Evolutionary conservation across 2,113 vertebrate species (phyloP).

Genomic region (Xiphophorus hellerii): DNA sequence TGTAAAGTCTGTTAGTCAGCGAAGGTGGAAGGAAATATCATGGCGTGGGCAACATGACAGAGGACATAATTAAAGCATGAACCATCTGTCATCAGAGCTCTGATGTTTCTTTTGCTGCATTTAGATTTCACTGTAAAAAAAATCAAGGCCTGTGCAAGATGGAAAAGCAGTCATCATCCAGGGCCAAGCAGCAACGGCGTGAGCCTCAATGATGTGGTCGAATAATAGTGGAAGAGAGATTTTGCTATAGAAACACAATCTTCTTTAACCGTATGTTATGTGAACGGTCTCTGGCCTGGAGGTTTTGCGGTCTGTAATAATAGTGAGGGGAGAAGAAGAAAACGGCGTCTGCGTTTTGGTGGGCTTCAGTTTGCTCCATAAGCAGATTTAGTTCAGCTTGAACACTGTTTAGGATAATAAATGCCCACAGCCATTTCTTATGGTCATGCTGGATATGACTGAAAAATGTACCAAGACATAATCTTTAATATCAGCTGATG

Average conservation of each 20-base stretch:
- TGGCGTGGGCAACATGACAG: constrained; percentile 77
- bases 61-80: constrained; percentile 54
- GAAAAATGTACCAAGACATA: no score
- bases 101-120: constrained; percentile 30
- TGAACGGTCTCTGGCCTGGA: constrained; percentile 31
- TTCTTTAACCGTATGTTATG: constrained; percentile 55
- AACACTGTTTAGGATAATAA: constrained; percentile 18
- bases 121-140: constrained; percentile 40
- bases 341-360: constrained; percentile 4
- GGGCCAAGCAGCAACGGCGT: constrained; percentile 50
- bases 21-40: constrained; percentile 74
- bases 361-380: constrained; percentile 38
- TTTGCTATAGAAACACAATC: constrained; percentile 46
- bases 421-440: not conserved
- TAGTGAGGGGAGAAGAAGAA: constrained; percentile 25
- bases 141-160: constrained; percentile 24
- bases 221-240: constrained; percentile 59
- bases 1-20: constrained; percentile 82
- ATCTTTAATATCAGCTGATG: no score
- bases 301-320: constrained; percentile 53
- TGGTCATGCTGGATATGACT: no score
- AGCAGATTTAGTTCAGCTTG: constrained; percentile 40
- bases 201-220: constrained; percentile 38
- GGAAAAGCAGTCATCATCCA: constrained; percentile 53
- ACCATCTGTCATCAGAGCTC: constrained; percentile 28